Evolutionary conservation across 92 coral and sea anemone species (phyloP).

Genomic region (Heliopora coerulea): DNA sequence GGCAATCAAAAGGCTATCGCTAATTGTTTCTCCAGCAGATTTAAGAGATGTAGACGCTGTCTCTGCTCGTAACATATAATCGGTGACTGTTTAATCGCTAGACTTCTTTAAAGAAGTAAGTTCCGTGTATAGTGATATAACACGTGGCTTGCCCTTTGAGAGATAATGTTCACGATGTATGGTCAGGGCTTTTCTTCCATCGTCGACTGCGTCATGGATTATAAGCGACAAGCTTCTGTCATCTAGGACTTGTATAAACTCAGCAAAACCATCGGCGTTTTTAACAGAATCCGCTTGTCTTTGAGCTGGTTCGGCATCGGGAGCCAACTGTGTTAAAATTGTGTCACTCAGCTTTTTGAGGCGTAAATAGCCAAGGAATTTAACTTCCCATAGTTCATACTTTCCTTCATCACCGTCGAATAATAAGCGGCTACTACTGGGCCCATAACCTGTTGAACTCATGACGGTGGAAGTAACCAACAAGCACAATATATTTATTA

Average conservation of each 20-base stretch:
- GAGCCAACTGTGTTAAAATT: background rate
- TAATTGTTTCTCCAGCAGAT: background rate
- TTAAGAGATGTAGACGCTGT: slow-evolving; percentile 9
- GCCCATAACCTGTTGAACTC: slow-evolving; percentile 24
- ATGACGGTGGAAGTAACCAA: no score
- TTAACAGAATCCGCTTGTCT: slow-evolving; percentile 20
- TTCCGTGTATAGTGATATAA: no score
- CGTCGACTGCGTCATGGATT: slow-evolving; percentile 10
- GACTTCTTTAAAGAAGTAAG: no score
- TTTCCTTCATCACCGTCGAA: slow-evolving; percentile 36
- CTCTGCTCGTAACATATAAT: background rate
- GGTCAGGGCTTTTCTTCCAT: slow-evolving; percentile 17
- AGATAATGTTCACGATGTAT: slow-evolving; percentile 2
- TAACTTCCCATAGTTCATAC: slow-evolving; percentile 19
- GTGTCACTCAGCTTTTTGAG: slow-evolving; percentile 1
- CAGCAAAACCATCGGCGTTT: slow-evolving; percentile 34
- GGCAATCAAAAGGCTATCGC: background rate
- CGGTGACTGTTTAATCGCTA: background rate
- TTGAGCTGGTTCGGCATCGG: background rate
- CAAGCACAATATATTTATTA: no score
- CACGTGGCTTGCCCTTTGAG: slow-evolving; percentile 1
- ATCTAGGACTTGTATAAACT: slow-evolving; percentile 16
- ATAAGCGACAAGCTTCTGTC: slow-evolving; percentile 29
- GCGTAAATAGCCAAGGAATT: slow-evolving; percentile 40
- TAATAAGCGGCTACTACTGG: slow-evolving; percentile 6